A percentile compares a stretch with the other conserved stretches of the same genome.
Evolutionary conservation across 1,140 invertebrate species (phyloP).

Genomic region (Colletes latitarsis): DNA sequence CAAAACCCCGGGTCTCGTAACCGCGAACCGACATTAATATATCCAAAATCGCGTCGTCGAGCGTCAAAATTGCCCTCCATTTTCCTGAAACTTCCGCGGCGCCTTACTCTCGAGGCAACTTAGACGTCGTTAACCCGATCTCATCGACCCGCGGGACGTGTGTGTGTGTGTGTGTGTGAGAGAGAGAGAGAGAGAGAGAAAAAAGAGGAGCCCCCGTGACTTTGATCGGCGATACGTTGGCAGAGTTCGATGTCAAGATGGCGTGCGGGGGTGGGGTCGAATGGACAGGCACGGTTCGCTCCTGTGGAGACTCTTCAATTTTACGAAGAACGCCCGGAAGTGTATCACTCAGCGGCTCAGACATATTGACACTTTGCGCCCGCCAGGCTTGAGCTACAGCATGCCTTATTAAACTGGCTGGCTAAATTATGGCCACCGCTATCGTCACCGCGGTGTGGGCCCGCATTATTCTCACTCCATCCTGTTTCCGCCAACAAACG

Average conservation of each 20-base stretch:
- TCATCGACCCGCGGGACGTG: neutral
- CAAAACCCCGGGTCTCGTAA: neutral
- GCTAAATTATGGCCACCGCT: slow-evolving; percentile 75
- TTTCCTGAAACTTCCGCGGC: slow-evolving; percentile 6
- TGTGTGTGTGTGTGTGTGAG: neutral
- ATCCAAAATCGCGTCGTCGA: neutral
- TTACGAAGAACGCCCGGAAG: slow-evolving; percentile 73
- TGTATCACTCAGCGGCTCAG: slow-evolving; percentile 77
- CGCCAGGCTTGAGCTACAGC: slow-evolving; percentile 69
- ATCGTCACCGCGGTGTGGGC: slow-evolving; percentile 48
- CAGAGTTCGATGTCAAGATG: slow-evolving; percentile 39
- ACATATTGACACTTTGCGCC: slow-evolving; percentile 77
- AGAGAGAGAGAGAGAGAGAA: neutral
- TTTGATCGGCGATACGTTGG: slow-evolving; percentile 62
- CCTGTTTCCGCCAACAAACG: too few species aligned
- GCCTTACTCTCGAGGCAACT: neutral
- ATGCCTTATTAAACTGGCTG: slow-evolving; percentile 76
- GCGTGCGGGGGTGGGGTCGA: slow-evolving; percentile 16
- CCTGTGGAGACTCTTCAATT: slow-evolving; percentile 71
- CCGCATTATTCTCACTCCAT: slow-evolving; percentile 1
- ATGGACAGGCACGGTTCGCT: slow-evolving; percentile 33
- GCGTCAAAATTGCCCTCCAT: neutral
- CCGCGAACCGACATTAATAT: neutral
- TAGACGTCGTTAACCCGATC: slow-evolving; percentile 58
- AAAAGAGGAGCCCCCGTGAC: slow-evolving; percentile 28